Conservation (phyloP, 2,113 vertebrate genomes). For the Zapus hudsonius region DNA sequence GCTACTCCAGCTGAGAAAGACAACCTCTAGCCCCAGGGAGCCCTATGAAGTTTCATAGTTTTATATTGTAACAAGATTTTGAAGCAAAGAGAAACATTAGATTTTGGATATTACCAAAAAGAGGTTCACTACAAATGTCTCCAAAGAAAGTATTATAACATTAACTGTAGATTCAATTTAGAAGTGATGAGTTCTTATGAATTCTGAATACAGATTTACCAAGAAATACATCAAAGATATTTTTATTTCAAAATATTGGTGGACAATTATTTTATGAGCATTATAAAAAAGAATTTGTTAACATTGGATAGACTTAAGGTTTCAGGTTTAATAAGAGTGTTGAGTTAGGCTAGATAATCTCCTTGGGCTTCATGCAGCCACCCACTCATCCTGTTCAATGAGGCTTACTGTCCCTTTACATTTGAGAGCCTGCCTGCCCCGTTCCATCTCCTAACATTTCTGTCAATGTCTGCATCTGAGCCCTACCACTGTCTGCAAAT, state of each 20-base stretch:
- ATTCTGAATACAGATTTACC: background rate
- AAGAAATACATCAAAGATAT: background rate
- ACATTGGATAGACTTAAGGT: background rate
- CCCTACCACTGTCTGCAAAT: background rate
- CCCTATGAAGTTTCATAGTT: background rate
- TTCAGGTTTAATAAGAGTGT: background rate
- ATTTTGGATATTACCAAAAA: background rate
- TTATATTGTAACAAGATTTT: constrained; percentile 7
- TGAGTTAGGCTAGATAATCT: background rate
- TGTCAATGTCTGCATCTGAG: background rate
- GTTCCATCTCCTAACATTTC: background rate
- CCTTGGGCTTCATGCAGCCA: background rate
- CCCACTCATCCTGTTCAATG: background rate
- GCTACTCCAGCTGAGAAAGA: no score
- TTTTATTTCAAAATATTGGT: background rate
- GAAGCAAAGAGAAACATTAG: background rate
- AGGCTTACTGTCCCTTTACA: background rate
- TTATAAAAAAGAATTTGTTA: background rate
- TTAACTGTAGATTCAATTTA: background rate
- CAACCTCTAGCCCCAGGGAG: no score
- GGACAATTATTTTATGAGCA: background rate
- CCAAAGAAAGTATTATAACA: background rate
- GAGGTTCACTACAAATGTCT: background rate
- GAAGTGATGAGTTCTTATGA: background rate
- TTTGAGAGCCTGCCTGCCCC: background rate